A percentile compares a stretch with the other conserved stretches of the same genome.
phyloP scores from a whole-genome alignment of 1,140 invertebrate species.

The Nephila pilipes region DNA sequence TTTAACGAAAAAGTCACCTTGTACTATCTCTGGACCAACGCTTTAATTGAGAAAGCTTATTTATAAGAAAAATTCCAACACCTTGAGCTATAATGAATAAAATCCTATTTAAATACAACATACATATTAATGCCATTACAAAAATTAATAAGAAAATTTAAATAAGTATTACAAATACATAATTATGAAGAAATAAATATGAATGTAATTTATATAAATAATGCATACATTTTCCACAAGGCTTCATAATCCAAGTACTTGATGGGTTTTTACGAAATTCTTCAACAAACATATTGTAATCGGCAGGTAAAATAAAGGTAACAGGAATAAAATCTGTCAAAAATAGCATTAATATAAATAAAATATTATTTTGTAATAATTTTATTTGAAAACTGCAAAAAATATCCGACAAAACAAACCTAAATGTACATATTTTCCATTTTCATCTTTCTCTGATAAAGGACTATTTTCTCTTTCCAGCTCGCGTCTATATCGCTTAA shows the following conservation, averaged over 20 bases:
- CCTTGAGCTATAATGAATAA: constrained; percentile 81
- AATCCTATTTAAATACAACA: not conserved
- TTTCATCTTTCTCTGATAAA: constrained; percentile 87
- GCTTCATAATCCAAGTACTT: constrained; percentile 99
- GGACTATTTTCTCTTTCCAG: constrained; percentile 93
- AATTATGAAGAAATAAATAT: not conserved
- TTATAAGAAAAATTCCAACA: constrained; percentile 83
- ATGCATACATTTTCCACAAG: constrained; percentile 93
- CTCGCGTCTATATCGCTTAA: constrained; percentile 95
- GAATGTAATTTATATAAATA: not conserved
- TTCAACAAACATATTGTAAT: constrained; percentile 98
- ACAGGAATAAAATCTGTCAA: constrained; percentile 93
- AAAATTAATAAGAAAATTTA: too few species aligned
- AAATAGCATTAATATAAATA: not conserved
- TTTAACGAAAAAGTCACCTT: constrained; percentile 78
- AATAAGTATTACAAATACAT: too few species aligned
- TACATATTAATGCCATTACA: not conserved
- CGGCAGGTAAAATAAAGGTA: constrained; percentile 95
- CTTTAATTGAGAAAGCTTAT: constrained; percentile 83
- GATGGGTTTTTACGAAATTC: constrained; percentile 94
- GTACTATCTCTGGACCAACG: constrained; percentile 83
- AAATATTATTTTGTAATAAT: not conserved
- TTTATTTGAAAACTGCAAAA: not conserved
- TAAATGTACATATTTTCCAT: constrained; percentile 83
- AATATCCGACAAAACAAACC: constrained; percentile 82